Base-by-base conservation (phyloP, 2,113 vertebrate species). In the Anhinga anhinga region DNA sequence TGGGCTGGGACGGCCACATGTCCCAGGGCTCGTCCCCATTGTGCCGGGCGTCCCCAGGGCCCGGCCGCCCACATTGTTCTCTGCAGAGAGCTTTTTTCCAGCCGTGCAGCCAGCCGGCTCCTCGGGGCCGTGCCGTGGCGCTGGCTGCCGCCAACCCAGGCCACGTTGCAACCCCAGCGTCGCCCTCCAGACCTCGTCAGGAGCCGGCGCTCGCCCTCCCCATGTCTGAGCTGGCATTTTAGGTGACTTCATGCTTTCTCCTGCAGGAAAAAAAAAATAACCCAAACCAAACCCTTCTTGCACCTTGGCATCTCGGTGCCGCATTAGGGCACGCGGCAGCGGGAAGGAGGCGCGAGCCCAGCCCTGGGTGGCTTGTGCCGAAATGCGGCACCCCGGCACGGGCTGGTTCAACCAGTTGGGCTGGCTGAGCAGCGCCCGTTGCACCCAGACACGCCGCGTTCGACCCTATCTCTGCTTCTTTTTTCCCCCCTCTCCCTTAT, bases 201-300 rank as follows among this genome's bases (percentile, higher is more conserved):
- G 32, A 32, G 32, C n/a, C 19, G 2, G 62, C 2, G 4, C 38
- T 45, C 3, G 2, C 66, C 50, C 16, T 42, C 56, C 50, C 40
- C 30, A 0, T 4, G 23, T 1, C 30, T 7, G 0, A 20, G 63
- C 13, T 4, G 56, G 29, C 10, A 0, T 32, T 63, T 59, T 2
- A 8, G 47, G 34, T 2, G 18, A 4, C 7, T 34, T 38, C 2
- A 2, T 34, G 74, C 70, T 66, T 77, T 66, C 34, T n/a, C 26
- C 13, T 26, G 45, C 30, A n/a, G 50, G 42, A 23, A 9, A 65
- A 45, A 10, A 42, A 26, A 42, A 45, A 45, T 16, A 45, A 45
- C 44, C 44, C 15, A 45, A 16, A 5, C 47, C 16, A 23, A 40
- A 44, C 36, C 5, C 62, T 49, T 11, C 13, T 5, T 20, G 58